A percentile compares a stretch with the other conserved stretches of the same genome.
These are phyloP conservation scores for Cylas formicarius DNA, from an alignment of 1,140 invertebrate genomes.

Conservation along the genomic window DNA sequence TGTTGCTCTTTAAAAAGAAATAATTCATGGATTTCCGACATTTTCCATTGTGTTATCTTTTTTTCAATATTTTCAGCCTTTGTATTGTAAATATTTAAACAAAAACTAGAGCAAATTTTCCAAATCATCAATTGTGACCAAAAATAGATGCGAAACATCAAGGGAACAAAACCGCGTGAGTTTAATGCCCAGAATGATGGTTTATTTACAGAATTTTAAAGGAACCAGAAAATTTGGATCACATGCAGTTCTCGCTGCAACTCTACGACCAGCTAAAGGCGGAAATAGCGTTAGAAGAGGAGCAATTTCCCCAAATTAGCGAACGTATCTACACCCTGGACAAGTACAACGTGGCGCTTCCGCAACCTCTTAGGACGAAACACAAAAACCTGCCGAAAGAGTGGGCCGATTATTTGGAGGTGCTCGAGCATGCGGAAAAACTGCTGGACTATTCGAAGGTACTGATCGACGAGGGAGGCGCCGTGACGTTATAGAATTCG, in stretches of 20 bases:
- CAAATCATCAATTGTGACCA: background rate
- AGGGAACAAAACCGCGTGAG: background rate
- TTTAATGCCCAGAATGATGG: background rate
- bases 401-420: conserved; percentile 59
- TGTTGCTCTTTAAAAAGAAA: no score
- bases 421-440: conserved; percentile 57
- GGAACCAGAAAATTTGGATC: conserved; percentile 53
- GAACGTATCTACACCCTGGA: conserved; percentile 65
- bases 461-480: conserved; percentile 31
- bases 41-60: no score
- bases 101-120: background rate
- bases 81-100: no score
- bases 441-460: conserved; percentile 61
- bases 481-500: conserved; percentile 31
- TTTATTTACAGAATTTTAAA: conserved; percentile 43
- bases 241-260: conserved; percentile 51
- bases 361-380: conserved; percentile 49
- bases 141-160: background rate
- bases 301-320: conserved; percentile 60
- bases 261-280: conserved; percentile 56
- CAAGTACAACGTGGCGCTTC: conserved; percentile 58
- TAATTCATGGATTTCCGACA: no score
- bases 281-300: conserved; percentile 55
- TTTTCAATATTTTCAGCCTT: no score
- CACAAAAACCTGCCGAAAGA: conserved; percentile 53